These are phyloP conservation scores for Crossoptilon crossoptilon DNA, from an alignment of 2,797 vertebrate species.

Conservation along the genomic window DNA sequence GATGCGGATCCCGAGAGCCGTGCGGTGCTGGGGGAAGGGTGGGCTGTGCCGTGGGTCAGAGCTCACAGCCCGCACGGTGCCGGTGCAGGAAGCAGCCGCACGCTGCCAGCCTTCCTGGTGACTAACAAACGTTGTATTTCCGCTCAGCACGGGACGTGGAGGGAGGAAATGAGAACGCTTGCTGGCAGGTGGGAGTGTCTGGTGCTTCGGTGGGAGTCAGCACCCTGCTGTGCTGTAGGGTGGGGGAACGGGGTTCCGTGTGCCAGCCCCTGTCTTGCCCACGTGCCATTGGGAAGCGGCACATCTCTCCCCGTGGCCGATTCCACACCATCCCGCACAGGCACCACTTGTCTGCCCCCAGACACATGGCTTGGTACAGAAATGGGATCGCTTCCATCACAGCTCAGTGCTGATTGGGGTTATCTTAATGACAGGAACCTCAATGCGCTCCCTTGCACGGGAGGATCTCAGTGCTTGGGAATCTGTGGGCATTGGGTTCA, in stretches of 20 bases:
- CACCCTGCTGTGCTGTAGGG: too few relatives aligned
- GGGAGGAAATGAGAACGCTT: conserved; percentile 48
- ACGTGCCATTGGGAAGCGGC: not conserved
- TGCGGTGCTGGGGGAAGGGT: not conserved
- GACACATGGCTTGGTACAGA: rapidly evolving
- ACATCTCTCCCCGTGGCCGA: not conserved
- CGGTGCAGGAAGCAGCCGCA: conserved; percentile 32
- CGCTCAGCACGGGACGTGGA: not conserved
- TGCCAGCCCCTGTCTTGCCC: too few relatives aligned
- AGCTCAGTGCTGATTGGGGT: not conserved
- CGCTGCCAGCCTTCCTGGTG: not conserved
- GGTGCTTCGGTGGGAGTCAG: too few relatives aligned
- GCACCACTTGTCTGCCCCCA: not conserved
- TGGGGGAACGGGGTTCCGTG: too few relatives aligned
- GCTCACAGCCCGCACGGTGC: conserved; percentile 28
- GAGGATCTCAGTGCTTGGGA: not conserved
- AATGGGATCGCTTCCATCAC: not conserved
- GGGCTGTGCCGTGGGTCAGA: not conserved
- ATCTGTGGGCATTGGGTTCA: not conserved
- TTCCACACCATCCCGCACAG: rapidly evolving
- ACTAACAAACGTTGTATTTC: conserved; percentile 21
- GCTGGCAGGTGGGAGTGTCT: conserved; percentile 8
- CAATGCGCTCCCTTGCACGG: not conserved
- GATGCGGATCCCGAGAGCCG: not conserved
- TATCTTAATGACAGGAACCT: not conserved